Evolutionary conservation across 2,113 vertebrate genomes (phyloP), one percentile per base, ranked within the genome.

Genomic region (Trematocara zebra): DNA sequence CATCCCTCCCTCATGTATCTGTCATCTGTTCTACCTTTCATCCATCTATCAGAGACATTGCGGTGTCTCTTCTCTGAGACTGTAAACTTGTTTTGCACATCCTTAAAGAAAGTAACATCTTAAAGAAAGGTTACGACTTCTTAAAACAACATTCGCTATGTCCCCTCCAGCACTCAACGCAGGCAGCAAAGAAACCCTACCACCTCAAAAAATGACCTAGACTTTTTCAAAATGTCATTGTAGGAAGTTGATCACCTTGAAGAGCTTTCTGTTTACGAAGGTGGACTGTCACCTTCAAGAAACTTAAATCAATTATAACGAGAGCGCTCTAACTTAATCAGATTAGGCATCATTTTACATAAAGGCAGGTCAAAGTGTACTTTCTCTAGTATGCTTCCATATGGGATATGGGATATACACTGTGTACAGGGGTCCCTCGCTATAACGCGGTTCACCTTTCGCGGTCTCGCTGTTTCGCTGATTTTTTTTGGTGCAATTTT

Each of bases 391-490:
- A 28, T 44, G 67, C 12, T 28, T 44, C 14, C 12, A 72, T 44
- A 47, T 74, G 37, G 67, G 40, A 72, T 44, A 47, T 74, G 37
- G 67, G 40, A 74, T 11, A 74, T 28, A 74, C 12, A 72, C 40
- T 72, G 40, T 72, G 67, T 33, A 11, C 8, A 33, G 57, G 57
- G 15, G 15, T 61, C 28, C 28, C 28, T 11, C 8, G 15, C 57
- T 33, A 33, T 33, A 61, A 4, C 0, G 0, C 1, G 0, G 28
- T 61, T 61, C 1, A 11, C 8, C 57, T 61, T 61, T 59, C 0
- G 1, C 2, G 2, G 52, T 23, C 20, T 56, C 5, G 1, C 57
- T 59, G 26, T 17, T 57, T 57, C 12, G 0, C 54, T 15, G 14
- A 31, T 33, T 59, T 59, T 18, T 18, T 59, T 33, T 2, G 28